A percentile compares a stretch with the other conserved stretches of the same genome.
These are phyloP conservation scores for Lycophotia porphyrea DNA, from an alignment of 2,888 invertebrate species.

Conservation along the genomic window DNA sequence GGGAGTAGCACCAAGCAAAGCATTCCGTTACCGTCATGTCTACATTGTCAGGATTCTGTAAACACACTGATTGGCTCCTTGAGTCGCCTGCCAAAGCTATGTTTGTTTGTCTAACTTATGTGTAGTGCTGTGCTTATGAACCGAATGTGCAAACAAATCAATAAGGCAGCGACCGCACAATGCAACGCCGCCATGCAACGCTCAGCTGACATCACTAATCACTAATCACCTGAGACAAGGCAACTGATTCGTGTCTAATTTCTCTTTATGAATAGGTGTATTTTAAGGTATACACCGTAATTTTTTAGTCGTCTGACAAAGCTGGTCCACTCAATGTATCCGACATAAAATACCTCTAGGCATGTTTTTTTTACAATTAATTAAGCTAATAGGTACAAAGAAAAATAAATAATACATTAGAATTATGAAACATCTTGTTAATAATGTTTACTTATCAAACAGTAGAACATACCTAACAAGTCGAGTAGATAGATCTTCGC, in stretches of 20 bases:
- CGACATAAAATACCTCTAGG: too few species aligned
- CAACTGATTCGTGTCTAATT: slow-evolving; percentile 21
- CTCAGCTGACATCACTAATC: slow-evolving; percentile 24
- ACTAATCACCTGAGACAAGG: slow-evolving; percentile 40
- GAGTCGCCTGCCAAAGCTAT: slow-evolving; percentile 10
- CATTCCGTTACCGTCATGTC: slow-evolving; percentile 4
- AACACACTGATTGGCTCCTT: slow-evolving; percentile 55
- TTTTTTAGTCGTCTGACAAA: too few species aligned
- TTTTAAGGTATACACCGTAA: too few species aligned
- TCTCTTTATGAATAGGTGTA: slow-evolving; percentile 13
- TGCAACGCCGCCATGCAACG: slow-evolving; percentile 16
- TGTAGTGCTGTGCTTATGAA: slow-evolving; percentile 33
- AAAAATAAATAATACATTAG: too few species aligned
- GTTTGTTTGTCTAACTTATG: slow-evolving; percentile 14
- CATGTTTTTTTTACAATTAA: too few species aligned
- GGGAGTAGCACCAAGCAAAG: background rate
- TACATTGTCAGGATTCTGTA: slow-evolving; percentile 33
- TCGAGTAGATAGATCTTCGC: too few species aligned
- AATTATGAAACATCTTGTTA: too few species aligned
- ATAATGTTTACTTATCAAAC: too few species aligned
- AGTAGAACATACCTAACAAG: too few species aligned
- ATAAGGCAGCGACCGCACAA: slow-evolving; percentile 48
- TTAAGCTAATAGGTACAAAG: too few species aligned
- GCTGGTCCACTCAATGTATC: too few species aligned
- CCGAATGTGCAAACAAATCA: slow-evolving; percentile 49